These are phyloP conservation scores for Amphiprion clarkii DNA, from an alignment of 2,797 vertebrate genomes.

Conservation along the genomic window DNA sequence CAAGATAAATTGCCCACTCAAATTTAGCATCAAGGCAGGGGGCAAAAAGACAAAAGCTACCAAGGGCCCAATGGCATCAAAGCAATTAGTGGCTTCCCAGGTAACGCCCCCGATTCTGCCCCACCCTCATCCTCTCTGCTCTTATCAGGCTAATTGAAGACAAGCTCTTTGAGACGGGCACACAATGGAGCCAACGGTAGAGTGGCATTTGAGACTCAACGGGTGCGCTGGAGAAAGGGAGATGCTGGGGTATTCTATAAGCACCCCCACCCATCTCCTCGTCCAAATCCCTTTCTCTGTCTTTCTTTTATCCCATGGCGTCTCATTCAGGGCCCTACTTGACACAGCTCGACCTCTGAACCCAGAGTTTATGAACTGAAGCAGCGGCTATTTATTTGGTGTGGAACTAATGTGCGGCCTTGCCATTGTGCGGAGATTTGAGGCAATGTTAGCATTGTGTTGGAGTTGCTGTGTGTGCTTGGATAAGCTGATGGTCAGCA, in stretches of 20 bases:
- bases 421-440: conserved; percentile 75
- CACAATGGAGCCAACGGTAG: conserved; percentile 81
- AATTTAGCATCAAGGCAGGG: conserved; percentile 88
- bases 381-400: conserved; percentile 80
- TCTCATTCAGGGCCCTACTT: conserved; percentile 83
- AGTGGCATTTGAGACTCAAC: conserved; percentile 82
- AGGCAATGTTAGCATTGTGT: conserved; percentile 74
- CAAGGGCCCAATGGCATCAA: conserved; percentile 86
- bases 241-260: conserved; percentile 75
- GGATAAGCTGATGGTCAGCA: conserved; percentile 75
- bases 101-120: conserved; percentile 66
- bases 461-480: conserved; percentile 66
- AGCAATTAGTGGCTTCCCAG: conserved; percentile 90
- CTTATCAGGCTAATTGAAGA: conserved; percentile 95
- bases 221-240: conserved; percentile 76
- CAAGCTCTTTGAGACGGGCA: conserved; percentile 84
- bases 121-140: conserved; percentile 88
- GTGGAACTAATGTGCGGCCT: conserved; percentile 73
- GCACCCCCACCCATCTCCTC: conserved; percentile 70
- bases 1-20: conserved; percentile 89
- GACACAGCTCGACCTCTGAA: conserved; percentile 83
- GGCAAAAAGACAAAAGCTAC: conserved; percentile 86
- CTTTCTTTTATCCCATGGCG: conserved; percentile 79
- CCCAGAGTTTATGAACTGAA: conserved; percentile 84
- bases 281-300: conserved; percentile 77